These are phyloP conservation scores for Hetaerina titia DNA, from an alignment of 2,888 invertebrate species.

Conservation along the genomic window DNA sequence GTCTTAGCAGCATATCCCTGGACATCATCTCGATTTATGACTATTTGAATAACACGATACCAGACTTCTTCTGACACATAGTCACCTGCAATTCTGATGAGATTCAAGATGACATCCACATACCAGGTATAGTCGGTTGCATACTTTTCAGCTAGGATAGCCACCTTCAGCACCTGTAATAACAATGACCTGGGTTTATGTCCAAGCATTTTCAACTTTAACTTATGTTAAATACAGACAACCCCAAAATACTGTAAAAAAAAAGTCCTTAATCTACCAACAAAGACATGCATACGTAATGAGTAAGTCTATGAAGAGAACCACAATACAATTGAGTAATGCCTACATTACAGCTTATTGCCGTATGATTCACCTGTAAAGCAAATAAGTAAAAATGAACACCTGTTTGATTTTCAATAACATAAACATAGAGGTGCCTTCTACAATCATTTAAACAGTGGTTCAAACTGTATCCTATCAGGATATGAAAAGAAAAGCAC, in stretches of 20 bases:
- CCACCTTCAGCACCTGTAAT: constrained; percentile 92
- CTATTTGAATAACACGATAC: constrained; percentile 99
- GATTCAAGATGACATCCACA: constrained; percentile 96
- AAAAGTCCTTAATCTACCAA: too few relatives aligned
- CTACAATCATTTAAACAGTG: too few relatives aligned
- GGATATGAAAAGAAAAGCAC: not conserved
- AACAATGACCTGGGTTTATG: constrained; percentile 39
- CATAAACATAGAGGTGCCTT: not conserved
- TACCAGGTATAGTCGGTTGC: constrained; percentile 99
- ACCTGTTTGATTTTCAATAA: too few relatives aligned
- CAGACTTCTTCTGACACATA: constrained; percentile 99
- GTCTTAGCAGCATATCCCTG: constrained; percentile 99
- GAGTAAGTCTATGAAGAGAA: too few relatives aligned
- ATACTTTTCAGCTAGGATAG: constrained; percentile 99
- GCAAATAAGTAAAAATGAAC: too few relatives aligned
- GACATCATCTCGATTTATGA: constrained; percentile 99
- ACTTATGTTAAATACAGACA: too few relatives aligned
- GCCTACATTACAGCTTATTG: too few relatives aligned
- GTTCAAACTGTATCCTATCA: too few relatives aligned
- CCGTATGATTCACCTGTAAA: too few relatives aligned
- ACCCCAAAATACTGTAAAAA: too few relatives aligned
- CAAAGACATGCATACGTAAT: too few relatives aligned
- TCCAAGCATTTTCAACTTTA: constrained; percentile 27
- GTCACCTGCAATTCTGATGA: constrained; percentile 99
- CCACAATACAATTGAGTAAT: too few relatives aligned